Evolutionary conservation across 2,888 invertebrate species (phyloP), one percentile per base, ranked within the genome.

Genomic region (Bugulina stolonifera): DNA sequence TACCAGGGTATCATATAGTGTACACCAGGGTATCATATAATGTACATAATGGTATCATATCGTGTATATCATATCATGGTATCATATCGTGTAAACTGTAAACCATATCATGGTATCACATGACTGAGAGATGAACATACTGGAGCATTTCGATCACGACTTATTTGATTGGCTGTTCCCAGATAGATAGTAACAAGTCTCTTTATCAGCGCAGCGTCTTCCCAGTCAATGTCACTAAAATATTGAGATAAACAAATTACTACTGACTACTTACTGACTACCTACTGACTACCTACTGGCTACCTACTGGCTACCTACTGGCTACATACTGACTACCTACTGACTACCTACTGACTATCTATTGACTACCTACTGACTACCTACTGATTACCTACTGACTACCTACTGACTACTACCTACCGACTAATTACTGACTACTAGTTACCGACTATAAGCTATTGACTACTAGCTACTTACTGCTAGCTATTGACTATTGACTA

Each of bases 201-300:
- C 32, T 69, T 72, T 32, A 72, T 35, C 34, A 72, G 58, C 22
- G 1, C 64, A 25, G 69, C 27, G 10, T 72, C 70, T 34, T 72
- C 72, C 72, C 72, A 72, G 34, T 73, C 58, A 18, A 71, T 54
- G 32, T 71, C 57, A 27, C 43, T 71, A 22, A 35, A 55, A 34
- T n/a, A n/a, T n/a, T n/a, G n/a, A n/a, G n/a, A n/a, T n/a, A n/a
- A n/a, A n/a, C n/a, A n/a, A n/a, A n/a, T n/a, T n/a, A n/a, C 10
- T 52, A 52, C 10, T 22, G 10, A 52, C 52, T 14, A 10, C 10
- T 22, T 52, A 52, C 22, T 14, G 22, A 52, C 52, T 52, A 52
- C 52, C 10, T 22, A 52, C 52, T 52, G 22, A 14, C 10, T 52
- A 52, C 10, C 52, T 52, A 52, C 52, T 14, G 10, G 22, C 52